phyloP scores from a whole-genome alignment of 2,113 vertebrate species.

The Cinclus mexicanus region DNA sequence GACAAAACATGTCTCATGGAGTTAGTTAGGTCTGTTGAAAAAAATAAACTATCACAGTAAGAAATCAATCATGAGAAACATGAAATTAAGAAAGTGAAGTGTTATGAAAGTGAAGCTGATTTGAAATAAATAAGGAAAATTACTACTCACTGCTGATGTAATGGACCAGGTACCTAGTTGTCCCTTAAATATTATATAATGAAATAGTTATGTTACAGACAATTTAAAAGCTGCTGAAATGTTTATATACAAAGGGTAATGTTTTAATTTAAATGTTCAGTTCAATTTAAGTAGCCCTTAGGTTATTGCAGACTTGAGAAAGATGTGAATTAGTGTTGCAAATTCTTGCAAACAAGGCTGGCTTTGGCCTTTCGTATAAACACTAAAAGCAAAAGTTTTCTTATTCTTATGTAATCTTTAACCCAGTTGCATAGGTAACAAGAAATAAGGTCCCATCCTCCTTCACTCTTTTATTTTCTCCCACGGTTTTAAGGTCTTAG shows the following conservation, averaged over 20 bases:
- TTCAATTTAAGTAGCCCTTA: not conserved
- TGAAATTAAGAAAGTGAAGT: too few relatives aligned
- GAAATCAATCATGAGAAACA: not conserved
- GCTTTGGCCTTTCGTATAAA: not conserved
- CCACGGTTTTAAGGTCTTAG: not conserved
- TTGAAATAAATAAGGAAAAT: not conserved
- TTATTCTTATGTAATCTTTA: conserved; percentile 38
- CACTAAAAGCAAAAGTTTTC: not conserved
- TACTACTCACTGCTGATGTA: not conserved
- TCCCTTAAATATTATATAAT: not conserved
- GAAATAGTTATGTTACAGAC: conserved; percentile 1
- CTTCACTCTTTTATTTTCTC: not conserved
- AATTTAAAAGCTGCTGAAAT: not conserved
- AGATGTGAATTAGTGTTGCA: conserved; percentile 12
- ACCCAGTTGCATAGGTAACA: not conserved
- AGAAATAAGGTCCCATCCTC: not conserved
- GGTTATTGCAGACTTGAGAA: not conserved
- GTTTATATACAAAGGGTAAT: not conserved
- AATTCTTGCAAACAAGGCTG: conserved; percentile 6
- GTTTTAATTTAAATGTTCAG: not conserved
- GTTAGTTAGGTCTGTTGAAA: not conserved
- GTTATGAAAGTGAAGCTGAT: not conserved
- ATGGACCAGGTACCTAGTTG: not conserved
- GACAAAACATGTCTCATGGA: not conserved
- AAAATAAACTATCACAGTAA: not conserved